phyloP scores from a whole-genome alignment of 2,113 vertebrate genomes.

The Siniperca chuatsi region DNA sequence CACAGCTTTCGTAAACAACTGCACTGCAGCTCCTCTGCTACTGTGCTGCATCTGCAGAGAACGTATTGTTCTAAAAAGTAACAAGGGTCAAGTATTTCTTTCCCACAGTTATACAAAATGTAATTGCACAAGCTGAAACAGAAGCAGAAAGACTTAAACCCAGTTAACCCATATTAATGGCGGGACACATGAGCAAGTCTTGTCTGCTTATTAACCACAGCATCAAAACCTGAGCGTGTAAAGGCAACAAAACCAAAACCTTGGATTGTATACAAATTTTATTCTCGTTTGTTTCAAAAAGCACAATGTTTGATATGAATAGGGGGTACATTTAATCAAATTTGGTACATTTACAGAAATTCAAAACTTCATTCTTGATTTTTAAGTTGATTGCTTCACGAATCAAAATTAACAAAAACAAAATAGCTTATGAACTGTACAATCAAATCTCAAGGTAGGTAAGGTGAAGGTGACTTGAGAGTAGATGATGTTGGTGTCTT shows the following conservation, averaged over 20 bases:
- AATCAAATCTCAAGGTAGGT: conserved; percentile 78
- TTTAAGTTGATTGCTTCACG: conserved; percentile 67
- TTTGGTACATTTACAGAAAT: conserved; percentile 81
- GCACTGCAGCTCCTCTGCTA: conserved; percentile 14
- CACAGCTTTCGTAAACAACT: conserved; percentile 34
- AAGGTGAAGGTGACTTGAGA: conserved; percentile 51
- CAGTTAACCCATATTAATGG: not conserved
- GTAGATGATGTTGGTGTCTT: conserved; percentile 46
- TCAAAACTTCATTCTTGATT: conserved; percentile 72
- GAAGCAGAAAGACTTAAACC: not conserved
- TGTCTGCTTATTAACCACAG: not conserved
- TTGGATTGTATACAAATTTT: conserved; percentile 77
- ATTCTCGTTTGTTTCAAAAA: conserved; percentile 78
- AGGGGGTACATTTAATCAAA: conserved; percentile 67
- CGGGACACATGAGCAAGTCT: not conserved
- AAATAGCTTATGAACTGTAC: conserved; percentile 86
- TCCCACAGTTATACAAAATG: not conserved
- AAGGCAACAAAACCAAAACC: conserved; percentile 9
- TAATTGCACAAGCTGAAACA: not conserved
- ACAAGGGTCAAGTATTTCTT: not conserved
- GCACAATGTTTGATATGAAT: conserved; percentile 72
- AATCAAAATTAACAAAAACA: conserved; percentile 71
- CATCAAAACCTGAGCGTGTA: not conserved
- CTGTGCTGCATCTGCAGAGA: not conserved
- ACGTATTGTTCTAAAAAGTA: not conserved